Conservation (phyloP, 2,888 invertebrate species). For the Acronicta leporina region DNA sequence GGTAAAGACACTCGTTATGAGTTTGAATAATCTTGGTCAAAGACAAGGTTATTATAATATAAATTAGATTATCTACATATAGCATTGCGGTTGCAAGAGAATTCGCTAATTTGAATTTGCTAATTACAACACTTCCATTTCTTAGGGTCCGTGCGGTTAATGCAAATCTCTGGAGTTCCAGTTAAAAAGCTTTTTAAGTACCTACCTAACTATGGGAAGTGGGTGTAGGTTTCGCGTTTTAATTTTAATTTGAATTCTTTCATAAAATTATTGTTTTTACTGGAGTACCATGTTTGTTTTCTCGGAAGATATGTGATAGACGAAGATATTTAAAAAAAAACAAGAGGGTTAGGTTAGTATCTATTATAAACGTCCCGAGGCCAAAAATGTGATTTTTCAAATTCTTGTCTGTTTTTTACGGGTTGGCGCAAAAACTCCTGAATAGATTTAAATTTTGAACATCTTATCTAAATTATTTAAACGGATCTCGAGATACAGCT, state of each 20-base stretch:
- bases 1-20: constrained; percentile 4
- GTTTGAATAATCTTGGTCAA: constrained; percentile 18
- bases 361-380: too few relatives aligned
- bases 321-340: too few relatives aligned
- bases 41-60: constrained; percentile 29
- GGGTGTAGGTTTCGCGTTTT: constrained; percentile 9
- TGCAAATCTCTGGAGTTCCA: constrained; percentile 36
- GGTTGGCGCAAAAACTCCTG: too few relatives aligned
- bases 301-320: background rate
- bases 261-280: background rate
- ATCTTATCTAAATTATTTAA: too few relatives aligned
- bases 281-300: background rate
- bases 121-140: constrained; percentile 48
- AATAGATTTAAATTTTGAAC: too few relatives aligned
- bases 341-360: too few relatives aligned
- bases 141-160: constrained; percentile 37
- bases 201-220: constrained; percentile 27
- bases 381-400: too few relatives aligned
- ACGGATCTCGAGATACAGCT: too few relatives aligned
- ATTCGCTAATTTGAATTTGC: constrained; percentile 41
- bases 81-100: constrained; percentile 26
- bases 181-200: constrained; percentile 45
- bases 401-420: too few relatives aligned
- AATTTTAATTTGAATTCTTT: constrained; percentile 16
- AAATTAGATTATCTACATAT: constrained; percentile 21